Percentiles rank a stretch among this genome's conserved stretches.
phyloP scores from a whole-genome alignment of 1,140 invertebrate species.

The Tetramorium parvispinum region DNA sequence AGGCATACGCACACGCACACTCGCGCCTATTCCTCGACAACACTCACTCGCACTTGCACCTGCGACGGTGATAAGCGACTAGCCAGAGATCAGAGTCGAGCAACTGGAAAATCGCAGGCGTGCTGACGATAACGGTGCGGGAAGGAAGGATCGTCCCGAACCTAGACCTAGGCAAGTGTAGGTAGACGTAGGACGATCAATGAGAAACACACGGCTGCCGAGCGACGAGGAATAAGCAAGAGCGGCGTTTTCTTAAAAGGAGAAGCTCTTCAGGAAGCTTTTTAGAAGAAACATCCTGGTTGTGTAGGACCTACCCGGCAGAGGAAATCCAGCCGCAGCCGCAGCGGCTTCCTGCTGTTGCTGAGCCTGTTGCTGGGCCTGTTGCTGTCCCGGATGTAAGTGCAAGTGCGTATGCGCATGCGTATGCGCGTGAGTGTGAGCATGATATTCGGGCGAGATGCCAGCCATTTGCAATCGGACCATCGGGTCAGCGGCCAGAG shows the following conservation, averaged over 20 bases:
- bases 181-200: slow-evolving; percentile 27
- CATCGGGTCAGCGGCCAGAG: slow-evolving; percentile 91
- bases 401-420: slow-evolving; percentile 97
- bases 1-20: slow-evolving; percentile 49
- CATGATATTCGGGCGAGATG: slow-evolving; percentile 92
- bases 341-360: slow-evolving; percentile 86
- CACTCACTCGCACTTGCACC: slow-evolving; percentile 68
- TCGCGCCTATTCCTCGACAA: slow-evolving; percentile 53
- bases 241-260: slow-evolving; percentile 32
- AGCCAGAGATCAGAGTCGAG: slow-evolving; percentile 53
- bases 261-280: slow-evolving; percentile 48
- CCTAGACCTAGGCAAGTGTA: slow-evolving; percentile 26
- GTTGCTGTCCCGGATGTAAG: slow-evolving; percentile 93
- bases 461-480: slow-evolving; percentile 95
- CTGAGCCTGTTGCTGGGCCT: slow-evolving; percentile 89
- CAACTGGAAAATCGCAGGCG: slow-evolving; percentile 50
- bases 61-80: slow-evolving; percentile 55
- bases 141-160: slow-evolving; percentile 31
- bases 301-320: slow-evolving; percentile 86
- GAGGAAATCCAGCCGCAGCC: slow-evolving; percentile 87
- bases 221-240: slow-evolving; percentile 57
- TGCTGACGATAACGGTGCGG: slow-evolving; percentile 36
- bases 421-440: slow-evolving; percentile 94
- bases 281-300: slow-evolving; percentile 74
- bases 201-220: slow-evolving; percentile 48